These are phyloP conservation scores for Euclidia mi DNA, from an alignment of 2,888 invertebrate genomes.

Conservation along the genomic window DNA sequence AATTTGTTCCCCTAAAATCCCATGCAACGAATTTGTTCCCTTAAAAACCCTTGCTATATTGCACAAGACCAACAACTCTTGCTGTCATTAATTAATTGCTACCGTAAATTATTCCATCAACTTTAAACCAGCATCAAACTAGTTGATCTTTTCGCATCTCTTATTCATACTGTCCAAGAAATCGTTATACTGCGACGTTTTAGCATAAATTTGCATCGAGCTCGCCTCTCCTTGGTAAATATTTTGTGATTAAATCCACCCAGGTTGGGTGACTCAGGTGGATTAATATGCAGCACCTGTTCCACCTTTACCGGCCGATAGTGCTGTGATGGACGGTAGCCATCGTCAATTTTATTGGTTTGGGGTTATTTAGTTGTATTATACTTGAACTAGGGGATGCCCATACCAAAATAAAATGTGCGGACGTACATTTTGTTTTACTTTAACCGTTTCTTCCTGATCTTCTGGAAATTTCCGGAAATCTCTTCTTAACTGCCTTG, in stretches of 20 bases:
- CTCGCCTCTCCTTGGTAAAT: constrained; percentile 42
- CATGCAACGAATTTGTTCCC: too few relatives aligned
- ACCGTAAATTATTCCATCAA: background rate
- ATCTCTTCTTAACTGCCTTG: too few relatives aligned
- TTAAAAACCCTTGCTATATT: too few relatives aligned
- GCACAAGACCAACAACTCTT: too few relatives aligned
- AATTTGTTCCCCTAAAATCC: too few relatives aligned
- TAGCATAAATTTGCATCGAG: constrained; percentile 69
- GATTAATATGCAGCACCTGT: constrained; percentile 27
- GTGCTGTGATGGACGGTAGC: constrained; percentile 2
- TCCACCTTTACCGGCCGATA: constrained; percentile 12
- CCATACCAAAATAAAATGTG: too few relatives aligned
- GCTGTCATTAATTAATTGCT: too few relatives aligned
- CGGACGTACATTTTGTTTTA: too few relatives aligned
- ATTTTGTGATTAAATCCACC: constrained; percentile 53
- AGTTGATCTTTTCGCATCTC: constrained; percentile 18
- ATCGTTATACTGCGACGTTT: constrained; percentile 49
- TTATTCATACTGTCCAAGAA: constrained; percentile 18
- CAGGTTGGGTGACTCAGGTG: constrained; percentile 10
- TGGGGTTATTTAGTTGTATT: too few relatives aligned
- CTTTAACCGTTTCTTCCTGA: too few relatives aligned
- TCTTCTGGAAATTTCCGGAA: too few relatives aligned
- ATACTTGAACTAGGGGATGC: too few relatives aligned
- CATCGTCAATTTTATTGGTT: constrained; percentile 2
- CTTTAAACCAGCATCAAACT: background rate